phyloP scores from a whole-genome alignment of 2,113 vertebrate genomes.

The Aegithalos caudatus region DNA sequence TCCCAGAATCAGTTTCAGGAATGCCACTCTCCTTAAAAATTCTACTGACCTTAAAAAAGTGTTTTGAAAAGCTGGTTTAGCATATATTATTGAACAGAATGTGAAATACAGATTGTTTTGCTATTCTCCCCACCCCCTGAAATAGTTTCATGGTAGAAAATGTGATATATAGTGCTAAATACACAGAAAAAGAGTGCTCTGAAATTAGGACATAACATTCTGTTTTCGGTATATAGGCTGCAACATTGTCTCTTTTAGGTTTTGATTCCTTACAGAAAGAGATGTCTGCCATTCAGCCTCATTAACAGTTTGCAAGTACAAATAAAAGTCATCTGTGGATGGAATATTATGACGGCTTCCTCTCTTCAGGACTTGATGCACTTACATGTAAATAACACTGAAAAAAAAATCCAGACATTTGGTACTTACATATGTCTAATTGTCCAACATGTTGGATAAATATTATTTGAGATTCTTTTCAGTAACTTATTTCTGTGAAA shows the following conservation, averaged over 20 bases:
- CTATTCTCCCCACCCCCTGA: background rate
- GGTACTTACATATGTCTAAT: slow-evolving; percentile 42
- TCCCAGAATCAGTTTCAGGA: background rate
- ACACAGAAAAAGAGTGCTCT: background rate
- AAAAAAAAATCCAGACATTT: slow-evolving; percentile 47
- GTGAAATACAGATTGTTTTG: background rate
- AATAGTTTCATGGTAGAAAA: background rate
- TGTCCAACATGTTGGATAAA: slow-evolving; percentile 53
- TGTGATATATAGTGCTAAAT: background rate
- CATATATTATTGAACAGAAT: background rate
- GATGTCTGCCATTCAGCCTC: background rate
- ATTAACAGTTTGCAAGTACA: slow-evolving; percentile 4
- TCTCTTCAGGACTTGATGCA: slow-evolving; percentile 24
- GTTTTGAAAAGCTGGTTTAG: background rate
- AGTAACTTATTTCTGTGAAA: slow-evolving; percentile 45
- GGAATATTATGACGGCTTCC: slow-evolving; percentile 22
- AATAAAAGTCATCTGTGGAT: slow-evolving; percentile 49
- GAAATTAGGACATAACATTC: slow-evolving; percentile 2
- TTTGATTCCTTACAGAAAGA: slow-evolving; percentile 5
- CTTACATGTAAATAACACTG: slow-evolving; percentile 35
- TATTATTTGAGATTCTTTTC: slow-evolving; percentile 32
- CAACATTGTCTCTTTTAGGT: background rate
- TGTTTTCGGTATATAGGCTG: background rate
- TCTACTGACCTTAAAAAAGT: background rate
- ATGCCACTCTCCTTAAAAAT: background rate